Conservation (phyloP, 2,113 vertebrate species). For the Phylloscopus whistleri region DNA sequence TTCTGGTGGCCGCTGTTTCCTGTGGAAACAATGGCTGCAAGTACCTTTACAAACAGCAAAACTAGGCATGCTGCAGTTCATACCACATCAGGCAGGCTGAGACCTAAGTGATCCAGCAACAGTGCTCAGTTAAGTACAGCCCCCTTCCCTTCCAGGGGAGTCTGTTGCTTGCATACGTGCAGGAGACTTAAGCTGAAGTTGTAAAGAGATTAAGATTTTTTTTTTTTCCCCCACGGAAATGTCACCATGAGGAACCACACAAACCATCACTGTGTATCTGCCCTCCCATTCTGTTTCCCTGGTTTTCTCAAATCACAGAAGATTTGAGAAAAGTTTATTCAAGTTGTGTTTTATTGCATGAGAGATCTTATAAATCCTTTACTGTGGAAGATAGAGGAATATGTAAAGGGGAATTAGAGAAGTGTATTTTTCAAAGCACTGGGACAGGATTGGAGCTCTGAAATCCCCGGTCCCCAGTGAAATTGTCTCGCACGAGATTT, state of each 20-base stretch:
- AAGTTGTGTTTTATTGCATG: not conserved
- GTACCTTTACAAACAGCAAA: not conserved
- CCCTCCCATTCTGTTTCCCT: not conserved
- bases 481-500: not conserved
- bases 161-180: not conserved
- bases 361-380: not conserved
- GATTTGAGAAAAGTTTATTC: not conserved
- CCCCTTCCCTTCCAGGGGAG: not conserved
- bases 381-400: not conserved
- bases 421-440: not conserved
- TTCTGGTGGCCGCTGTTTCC: slow-evolving; percentile 24
- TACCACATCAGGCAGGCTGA: not conserved
- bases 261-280: not conserved
- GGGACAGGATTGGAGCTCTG: not conserved
- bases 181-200: slow-evolving; percentile 39
- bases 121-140: not conserved
- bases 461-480: not conserved
- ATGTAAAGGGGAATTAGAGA: slow-evolving; percentile 10
- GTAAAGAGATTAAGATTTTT: slow-evolving; percentile 20
- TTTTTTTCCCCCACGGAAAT: not conserved
- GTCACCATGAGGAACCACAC: not conserved
- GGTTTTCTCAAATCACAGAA: not conserved
- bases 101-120: not conserved
- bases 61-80: not conserved
- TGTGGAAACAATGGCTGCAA: slow-evolving; percentile 22